phyloP scores from a whole-genome alignment of 2,888 invertebrate genomes.

The Ferdinandea cuprea region DNA sequence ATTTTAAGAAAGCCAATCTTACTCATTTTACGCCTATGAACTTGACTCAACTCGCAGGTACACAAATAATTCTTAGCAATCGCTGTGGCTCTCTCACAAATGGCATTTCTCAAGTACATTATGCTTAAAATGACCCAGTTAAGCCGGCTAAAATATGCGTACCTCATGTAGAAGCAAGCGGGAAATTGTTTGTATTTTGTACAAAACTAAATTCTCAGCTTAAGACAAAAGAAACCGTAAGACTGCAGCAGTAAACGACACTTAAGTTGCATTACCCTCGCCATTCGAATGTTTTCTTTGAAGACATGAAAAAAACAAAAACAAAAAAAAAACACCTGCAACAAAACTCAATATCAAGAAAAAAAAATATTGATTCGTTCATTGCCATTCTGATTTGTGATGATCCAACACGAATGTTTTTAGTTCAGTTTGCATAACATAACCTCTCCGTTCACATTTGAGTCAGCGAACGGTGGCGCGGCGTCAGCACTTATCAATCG shows the following conservation, averaged over 20 bases:
- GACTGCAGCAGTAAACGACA: constrained; percentile 51
- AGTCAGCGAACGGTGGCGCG: background rate
- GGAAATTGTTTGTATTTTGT: constrained; percentile 9
- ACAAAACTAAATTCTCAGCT: constrained; percentile 8
- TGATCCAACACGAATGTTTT: constrained; percentile 14
- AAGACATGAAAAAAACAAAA: too few relatives aligned
- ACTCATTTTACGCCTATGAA: too few relatives aligned
- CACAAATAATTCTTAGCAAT: too few relatives aligned
- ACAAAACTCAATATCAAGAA: background rate
- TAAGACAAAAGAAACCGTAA: constrained; percentile 23
- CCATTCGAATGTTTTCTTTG: constrained; percentile 9
- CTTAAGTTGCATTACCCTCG: constrained; percentile 16
- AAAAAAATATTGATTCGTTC: constrained; percentile 28
- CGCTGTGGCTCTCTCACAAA: too few relatives aligned
- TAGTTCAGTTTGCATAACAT: background rate
- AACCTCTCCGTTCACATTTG: background rate
- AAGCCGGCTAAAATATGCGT: background rate
- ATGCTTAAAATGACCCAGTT: constrained; percentile 6
- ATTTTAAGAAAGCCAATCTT: too few relatives aligned
- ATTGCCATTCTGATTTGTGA: background rate
- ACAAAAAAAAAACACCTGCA: background rate
- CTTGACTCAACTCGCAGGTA: too few relatives aligned
- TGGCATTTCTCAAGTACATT: background rate
- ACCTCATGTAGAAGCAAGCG: background rate
- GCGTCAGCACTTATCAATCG: constrained; percentile 12